Base-by-base conservation (phyloP, 1,140 invertebrate genomes). In the Saxidomus purpurata region DNA sequence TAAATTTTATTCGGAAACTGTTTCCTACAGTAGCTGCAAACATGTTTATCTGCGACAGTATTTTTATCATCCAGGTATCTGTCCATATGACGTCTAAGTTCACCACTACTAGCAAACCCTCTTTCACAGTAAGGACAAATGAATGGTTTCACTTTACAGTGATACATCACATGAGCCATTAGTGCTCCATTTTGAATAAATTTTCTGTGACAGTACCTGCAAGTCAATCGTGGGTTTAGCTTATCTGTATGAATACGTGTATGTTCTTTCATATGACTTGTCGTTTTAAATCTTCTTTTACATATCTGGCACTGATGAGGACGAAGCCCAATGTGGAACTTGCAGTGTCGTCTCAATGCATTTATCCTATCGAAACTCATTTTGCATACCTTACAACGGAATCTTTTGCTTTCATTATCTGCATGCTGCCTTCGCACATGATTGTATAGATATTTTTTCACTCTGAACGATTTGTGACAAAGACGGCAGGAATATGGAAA, bases 311-410 rank as follows among this genome's bases (percentile, higher is more conserved):
- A 71, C 17, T 15, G 67, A 71, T 71, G 67, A 15, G 34, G 67
- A 4, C 67, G 67, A 0, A 71, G 1, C 2, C 67, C 67, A 38
- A 71, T 19, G 22, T 71, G 67, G 25, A n/a, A 4, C 19, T 40
- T 36, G 38, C 67, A 71, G 38, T 71, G 67, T 15, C 28, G 34
- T n/a, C 28, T 71, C 36, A 71, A 38, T 36, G 34, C 22, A 71
- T 13, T 40, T 4, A 28, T 28, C 28, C 19, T 17, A 8, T 1
- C 22, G 38, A 71, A 71, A 22, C 34, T 15, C 67, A 71, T 71
- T 71, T 71, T 71, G 34, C 67, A 71, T 6, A 71, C 36, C 38
- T 71, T 71, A 71, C 67, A 71, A 22, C 67, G 67, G 25, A 71
- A 71, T 13, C 36, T 11, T n/a, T 38, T 71, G 34, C 34, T 71